A percentile compares a stretch with the other conserved stretches of the same genome.
phyloP scores from a whole-genome alignment of 2,888 invertebrate genomes.

The Agonopterix alstromeriana region DNA sequence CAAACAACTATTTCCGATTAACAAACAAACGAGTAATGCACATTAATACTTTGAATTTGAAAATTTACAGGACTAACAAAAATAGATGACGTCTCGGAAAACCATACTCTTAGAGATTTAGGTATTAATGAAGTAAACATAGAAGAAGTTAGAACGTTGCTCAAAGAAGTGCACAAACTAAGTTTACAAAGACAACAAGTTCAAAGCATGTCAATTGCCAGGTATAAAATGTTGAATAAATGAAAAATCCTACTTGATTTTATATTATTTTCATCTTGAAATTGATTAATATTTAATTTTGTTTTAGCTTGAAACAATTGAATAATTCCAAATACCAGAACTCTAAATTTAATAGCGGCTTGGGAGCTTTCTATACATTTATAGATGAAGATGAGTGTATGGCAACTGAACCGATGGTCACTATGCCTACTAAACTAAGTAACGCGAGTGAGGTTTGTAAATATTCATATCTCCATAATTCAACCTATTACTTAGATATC shows the following conservation, averaged over 20 bases:
- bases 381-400: constrained; percentile 32
- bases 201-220: no score
- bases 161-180: constrained; percentile 15
- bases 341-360: constrained; percentile 16
- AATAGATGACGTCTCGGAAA: constrained; percentile 19
- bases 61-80: no score
- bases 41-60: no score
- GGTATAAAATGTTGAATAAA: no score
- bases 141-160: constrained; percentile 24
- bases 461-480: no score
- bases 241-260: no score
- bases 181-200: no score
- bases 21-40: no score
- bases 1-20: background rate
- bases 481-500: no score
- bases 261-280: no score
- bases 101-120: constrained; percentile 17
- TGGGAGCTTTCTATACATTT: constrained; percentile 27
- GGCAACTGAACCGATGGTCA: constrained; percentile 27
- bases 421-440: constrained; percentile 25
- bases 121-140: constrained; percentile 24
- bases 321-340: constrained; percentile 1
- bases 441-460: constrained; percentile 22
- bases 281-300: background rate
- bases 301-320: background rate